These are phyloP conservation scores for Paramisgurnus dabryanus DNA, from an alignment of 2,113 vertebrate species.

Conservation along the genomic window DNA sequence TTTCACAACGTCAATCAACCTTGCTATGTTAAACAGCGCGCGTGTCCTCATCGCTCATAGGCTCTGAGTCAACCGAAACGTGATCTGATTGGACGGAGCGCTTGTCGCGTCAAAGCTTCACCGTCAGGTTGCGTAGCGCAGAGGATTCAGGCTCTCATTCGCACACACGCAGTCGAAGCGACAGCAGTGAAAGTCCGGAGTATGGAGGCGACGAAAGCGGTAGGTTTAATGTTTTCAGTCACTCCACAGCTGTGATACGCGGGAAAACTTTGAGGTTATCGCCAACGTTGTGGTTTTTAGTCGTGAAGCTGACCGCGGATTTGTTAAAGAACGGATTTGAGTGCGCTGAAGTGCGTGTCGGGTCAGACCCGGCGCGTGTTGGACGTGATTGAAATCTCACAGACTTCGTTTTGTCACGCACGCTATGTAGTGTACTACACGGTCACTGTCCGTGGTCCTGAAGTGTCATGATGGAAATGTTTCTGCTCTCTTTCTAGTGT, in stretches of 20 bases:
- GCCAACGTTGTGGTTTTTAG: background rate
- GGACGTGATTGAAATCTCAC: background rate
- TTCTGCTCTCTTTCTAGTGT: too few relatives aligned
- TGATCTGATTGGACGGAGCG: constrained; percentile 65
- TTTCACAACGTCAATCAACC: constrained; percentile 75
- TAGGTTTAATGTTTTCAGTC: constrained; percentile 53
- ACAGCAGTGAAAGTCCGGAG: constrained; percentile 47
- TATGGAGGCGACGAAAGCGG: constrained; percentile 67
- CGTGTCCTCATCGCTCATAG: constrained; percentile 62
- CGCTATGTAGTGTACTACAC: background rate
- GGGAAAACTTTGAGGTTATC: background rate
- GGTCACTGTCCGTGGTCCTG: too few relatives aligned
- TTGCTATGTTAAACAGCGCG: constrained; percentile 62
- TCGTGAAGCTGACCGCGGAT: background rate
- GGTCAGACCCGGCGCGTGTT: constrained; percentile 13
- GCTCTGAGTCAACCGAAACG: constrained; percentile 49
- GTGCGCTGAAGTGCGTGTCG: constrained; percentile 8
- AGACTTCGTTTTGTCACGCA: background rate
- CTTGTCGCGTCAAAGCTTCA: constrained; percentile 60
- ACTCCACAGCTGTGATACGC: background rate
- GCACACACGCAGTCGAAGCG: constrained; percentile 63
- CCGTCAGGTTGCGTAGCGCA: constrained; percentile 59
- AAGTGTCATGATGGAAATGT: too few relatives aligned
- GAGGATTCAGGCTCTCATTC: constrained; percentile 54
- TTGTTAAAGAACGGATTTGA: background rate